A percentile compares a stretch with the other conserved stretches of the same genome.
These are phyloP conservation scores for Galeopsomyia nigrocyanea DNA, from an alignment of 2,888 invertebrate species.

Conservation along the genomic window DNA sequence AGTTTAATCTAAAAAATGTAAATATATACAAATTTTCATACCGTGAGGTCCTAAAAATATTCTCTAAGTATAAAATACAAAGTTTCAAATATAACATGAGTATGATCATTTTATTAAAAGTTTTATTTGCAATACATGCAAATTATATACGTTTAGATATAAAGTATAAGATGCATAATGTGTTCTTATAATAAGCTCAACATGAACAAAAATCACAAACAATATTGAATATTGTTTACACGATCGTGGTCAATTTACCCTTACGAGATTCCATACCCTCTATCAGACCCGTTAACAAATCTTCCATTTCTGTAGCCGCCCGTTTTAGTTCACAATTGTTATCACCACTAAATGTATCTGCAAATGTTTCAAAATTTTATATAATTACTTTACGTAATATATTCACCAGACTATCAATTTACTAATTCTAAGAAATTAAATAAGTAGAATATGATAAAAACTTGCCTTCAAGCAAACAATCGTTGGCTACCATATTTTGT, in stretches of 20 bases:
- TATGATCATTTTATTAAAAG: constrained; percentile 33
- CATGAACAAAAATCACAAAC: constrained; percentile 30
- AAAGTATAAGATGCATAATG: constrained; percentile 35
- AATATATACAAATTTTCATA: constrained; percentile 35
- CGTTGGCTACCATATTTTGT: constrained; percentile 80
- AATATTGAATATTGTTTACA: constrained; percentile 50
- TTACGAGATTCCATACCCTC: constrained; percentile 74
- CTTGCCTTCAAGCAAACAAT: constrained; percentile 76
- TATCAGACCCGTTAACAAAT: constrained; percentile 76
- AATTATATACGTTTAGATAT: constrained; percentile 29
- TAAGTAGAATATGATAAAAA: constrained; percentile 5
- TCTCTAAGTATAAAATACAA: constrained; percentile 33
- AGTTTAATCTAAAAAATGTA: constrained; percentile 33
- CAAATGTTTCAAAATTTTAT: constrained; percentile 25
- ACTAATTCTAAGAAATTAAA: background rate
- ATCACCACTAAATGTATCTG: constrained; percentile 63
- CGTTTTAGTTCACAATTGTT: constrained; percentile 78
- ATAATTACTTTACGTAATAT: too few species aligned
- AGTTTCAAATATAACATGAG: constrained; percentile 22
- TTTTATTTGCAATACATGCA: constrained; percentile 31
- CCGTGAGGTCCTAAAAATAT: constrained; percentile 33
- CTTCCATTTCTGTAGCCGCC: constrained; percentile 81
- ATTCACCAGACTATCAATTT: background rate
- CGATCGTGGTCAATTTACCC: constrained; percentile 63
- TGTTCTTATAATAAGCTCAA: constrained; percentile 15